These are phyloP conservation scores for Gonioctena quinquepunctata DNA, from an alignment of 1,140 invertebrate species.

Conservation along the genomic window DNA sequence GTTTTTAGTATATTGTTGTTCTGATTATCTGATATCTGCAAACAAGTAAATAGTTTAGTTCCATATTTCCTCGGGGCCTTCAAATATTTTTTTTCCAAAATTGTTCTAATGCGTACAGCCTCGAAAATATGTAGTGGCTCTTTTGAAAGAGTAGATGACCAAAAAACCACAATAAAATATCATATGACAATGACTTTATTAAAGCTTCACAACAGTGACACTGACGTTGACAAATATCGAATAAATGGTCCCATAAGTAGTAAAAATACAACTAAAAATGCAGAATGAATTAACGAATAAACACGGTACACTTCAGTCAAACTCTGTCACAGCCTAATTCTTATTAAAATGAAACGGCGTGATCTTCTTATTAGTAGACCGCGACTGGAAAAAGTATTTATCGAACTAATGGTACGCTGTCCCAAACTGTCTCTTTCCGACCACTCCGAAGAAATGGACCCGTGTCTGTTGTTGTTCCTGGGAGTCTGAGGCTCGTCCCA, in stretches of 20 bases:
- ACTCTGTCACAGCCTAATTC: neutral
- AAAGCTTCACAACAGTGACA: neutral
- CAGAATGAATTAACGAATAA: neutral
- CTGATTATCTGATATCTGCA: too few relatives aligned
- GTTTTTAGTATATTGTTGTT: too few relatives aligned
- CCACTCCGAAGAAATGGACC: conserved; percentile 63
- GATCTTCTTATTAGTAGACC: conserved; percentile 60
- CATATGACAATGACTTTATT: neutral
- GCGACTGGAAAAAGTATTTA: conserved; percentile 71
- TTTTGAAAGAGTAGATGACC: too few relatives aligned
- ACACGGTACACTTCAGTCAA: neutral
- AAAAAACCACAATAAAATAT: too few relatives aligned
- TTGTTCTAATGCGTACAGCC: too few relatives aligned
- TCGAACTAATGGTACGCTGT: conserved; percentile 66
- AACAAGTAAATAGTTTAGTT: too few relatives aligned
- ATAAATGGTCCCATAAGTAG: conserved; percentile 14
- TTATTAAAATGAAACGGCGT: conserved; percentile 46
- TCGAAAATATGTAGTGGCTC: too few relatives aligned
- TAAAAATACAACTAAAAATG: neutral
- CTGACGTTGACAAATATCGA: neutral
- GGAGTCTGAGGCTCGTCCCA: conserved; percentile 67
- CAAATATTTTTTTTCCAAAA: too few relatives aligned
- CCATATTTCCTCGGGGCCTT: too few relatives aligned
- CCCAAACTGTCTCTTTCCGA: conserved; percentile 60
- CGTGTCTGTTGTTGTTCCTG: conserved; percentile 57